These are phyloP conservation scores for Brassicogethes aeneus DNA, from an alignment of 2,888 invertebrate species.

Conservation along the genomic window DNA sequence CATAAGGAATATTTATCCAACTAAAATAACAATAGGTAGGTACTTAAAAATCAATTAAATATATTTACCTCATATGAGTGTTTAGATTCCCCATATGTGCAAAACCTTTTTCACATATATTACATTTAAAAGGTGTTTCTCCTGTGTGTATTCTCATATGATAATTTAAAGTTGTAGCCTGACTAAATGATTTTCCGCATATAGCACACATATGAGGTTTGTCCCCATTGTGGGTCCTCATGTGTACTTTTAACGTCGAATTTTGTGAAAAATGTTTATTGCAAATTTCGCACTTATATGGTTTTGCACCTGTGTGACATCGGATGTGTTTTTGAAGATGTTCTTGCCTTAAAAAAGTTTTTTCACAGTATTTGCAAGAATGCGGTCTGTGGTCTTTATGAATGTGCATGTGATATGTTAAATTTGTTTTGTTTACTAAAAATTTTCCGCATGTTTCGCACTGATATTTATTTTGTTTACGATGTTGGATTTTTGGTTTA, in stretches of 20 bases:
- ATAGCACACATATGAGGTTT: background rate
- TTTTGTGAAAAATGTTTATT: background rate
- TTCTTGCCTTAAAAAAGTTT: background rate
- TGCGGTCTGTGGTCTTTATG: background rate
- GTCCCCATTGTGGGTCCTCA: background rate
- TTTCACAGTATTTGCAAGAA: background rate
- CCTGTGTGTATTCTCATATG: background rate
- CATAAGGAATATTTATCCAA: no score
- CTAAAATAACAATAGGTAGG: no score
- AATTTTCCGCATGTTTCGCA: background rate
- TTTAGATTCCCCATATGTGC: background rate
- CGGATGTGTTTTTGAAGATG: background rate
- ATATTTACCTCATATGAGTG: background rate
- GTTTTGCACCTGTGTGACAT: background rate
- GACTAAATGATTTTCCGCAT: background rate
- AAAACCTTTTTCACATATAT: background rate
- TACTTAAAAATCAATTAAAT: no score
- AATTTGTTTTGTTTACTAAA: background rate
- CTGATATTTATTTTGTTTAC: no score
- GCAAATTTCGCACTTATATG: background rate
- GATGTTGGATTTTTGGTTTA: no score
- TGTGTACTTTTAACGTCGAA: background rate
- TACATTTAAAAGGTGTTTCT: background rate
- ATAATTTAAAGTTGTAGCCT: background rate
- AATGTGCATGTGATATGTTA: background rate